A percentile compares a stretch with the other conserved stretches of the same genome.
Evolutionary conservation across 2,888 invertebrate genomes (phyloP).

Genomic region (Agrotis ipsilon): DNA sequence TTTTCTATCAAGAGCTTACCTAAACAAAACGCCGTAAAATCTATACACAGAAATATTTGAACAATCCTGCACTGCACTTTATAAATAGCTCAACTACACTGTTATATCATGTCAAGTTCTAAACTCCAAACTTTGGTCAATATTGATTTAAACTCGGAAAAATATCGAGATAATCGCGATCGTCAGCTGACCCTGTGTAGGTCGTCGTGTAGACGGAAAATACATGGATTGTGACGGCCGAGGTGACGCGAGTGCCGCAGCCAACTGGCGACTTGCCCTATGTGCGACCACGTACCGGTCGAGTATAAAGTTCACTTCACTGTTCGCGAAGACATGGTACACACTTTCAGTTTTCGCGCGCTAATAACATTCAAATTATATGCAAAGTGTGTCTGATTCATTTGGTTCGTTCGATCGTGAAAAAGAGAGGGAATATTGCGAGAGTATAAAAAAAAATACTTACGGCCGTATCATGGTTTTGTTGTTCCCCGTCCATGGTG

Average conservation of each 20-base stretch:
- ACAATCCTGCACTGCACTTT: slow-evolving; percentile 62
- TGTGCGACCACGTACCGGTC: slow-evolving; percentile 77
- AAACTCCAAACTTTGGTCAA: slow-evolving; percentile 28
- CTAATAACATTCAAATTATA: slow-evolving; percentile 38
- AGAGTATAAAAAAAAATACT: slow-evolving; percentile 58
- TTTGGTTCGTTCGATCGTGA: slow-evolving; percentile 14
- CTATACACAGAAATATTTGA: slow-evolving; percentile 33
- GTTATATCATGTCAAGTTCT: slow-evolving; percentile 29
- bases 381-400: slow-evolving; percentile 22
- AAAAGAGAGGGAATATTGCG: slow-evolving; percentile 10
- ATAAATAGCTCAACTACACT: slow-evolving; percentile 46
- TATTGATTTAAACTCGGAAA: slow-evolving; percentile 20
- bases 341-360: slow-evolving; percentile 70
- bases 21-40: slow-evolving; percentile 40
- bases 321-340: slow-evolving; percentile 71
- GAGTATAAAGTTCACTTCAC: slow-evolving; percentile 87
- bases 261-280: slow-evolving; percentile 90
- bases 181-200: slow-evolving; percentile 76
- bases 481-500: slow-evolving; percentile 70
- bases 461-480: slow-evolving; percentile 73
- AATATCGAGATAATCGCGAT: slow-evolving; percentile 58
- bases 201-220: slow-evolving; percentile 75
- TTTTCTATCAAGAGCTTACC: slow-evolving; percentile 50
- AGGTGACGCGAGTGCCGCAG: slow-evolving; percentile 79
- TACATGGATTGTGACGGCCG: slow-evolving; percentile 72